These are phyloP conservation scores for Oryzias woworae DNA, from an alignment of 2,113 vertebrate genomes.

Conservation along the genomic window DNA sequence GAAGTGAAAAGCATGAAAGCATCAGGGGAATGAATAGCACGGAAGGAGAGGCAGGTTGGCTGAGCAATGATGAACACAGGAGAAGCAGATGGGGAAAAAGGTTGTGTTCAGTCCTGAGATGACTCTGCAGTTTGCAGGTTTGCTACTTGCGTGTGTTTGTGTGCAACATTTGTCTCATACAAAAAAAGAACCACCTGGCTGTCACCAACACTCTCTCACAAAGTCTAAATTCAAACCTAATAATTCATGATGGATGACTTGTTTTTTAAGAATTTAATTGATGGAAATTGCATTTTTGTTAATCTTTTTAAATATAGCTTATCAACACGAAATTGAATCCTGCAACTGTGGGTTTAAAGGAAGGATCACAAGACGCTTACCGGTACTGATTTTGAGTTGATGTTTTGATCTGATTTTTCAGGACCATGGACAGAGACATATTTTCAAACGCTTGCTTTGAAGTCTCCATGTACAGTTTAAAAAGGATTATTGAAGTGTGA, in stretches of 20 bases:
- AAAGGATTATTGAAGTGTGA: not conserved
- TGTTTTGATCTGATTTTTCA: slow-evolving; percentile 8
- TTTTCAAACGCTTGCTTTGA: not conserved
- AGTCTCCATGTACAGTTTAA: not conserved
- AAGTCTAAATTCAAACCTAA: slow-evolving; percentile 12
- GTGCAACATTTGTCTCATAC: not conserved
- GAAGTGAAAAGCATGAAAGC: not conserved
- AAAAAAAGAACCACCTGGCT: slow-evolving; percentile 7
- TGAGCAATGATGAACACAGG: not conserved
- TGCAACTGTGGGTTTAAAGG: not conserved
- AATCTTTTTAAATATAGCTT: not conserved
- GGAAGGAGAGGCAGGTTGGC: fast-evolving
- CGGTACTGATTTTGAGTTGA: not conserved
- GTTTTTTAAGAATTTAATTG: not conserved
- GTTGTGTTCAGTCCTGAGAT: slow-evolving; percentile 6
- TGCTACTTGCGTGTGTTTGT: slow-evolving; percentile 10
- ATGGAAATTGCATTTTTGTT: slow-evolving; percentile 3
- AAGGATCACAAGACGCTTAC: not conserved
- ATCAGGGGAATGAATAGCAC: not conserved
- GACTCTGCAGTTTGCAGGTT: slow-evolving; percentile 28
- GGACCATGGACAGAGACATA: slow-evolving; percentile 37
- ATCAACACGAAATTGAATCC: not conserved
- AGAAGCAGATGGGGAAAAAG: slow-evolving; percentile 7
- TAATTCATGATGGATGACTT: slow-evolving; percentile 29
- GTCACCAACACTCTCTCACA: slow-evolving; percentile 3